Evolutionary conservation across 2,113 vertebrate genomes (phyloP).

Genomic region (Antechinus flavipes): DNA sequence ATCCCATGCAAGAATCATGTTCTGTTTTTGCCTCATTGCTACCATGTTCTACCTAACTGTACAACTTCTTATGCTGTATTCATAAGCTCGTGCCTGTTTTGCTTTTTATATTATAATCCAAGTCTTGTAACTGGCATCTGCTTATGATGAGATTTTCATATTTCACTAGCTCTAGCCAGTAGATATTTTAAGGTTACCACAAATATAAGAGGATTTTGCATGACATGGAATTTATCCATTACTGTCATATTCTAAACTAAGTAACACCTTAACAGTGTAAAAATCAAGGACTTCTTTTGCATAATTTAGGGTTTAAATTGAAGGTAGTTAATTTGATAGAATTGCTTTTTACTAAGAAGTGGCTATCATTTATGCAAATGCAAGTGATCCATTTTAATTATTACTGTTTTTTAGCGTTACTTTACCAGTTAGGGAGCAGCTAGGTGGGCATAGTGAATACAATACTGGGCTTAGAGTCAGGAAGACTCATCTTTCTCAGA

Average conservation of each 20-base stretch:
- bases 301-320: conserved; percentile 5
- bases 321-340: not conserved
- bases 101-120: not conserved
- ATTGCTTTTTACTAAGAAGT: conserved; percentile 3
- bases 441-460: not conserved
- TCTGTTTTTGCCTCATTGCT: not conserved
- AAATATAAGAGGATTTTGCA: conserved; percentile 8
- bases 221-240: conserved; percentile 11
- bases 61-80: not conserved
- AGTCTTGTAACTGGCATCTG: not conserved
- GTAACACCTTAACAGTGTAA: not conserved
- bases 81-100: not conserved
- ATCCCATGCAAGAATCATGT: not conserved
- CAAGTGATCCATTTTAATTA: not conserved
- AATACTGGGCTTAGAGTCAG: too few species aligned
- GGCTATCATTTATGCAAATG: conserved; percentile 4
- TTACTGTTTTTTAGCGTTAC: not conserved
- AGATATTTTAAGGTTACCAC: conserved; percentile 9
- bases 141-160: not conserved
- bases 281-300: conserved; percentile 6
- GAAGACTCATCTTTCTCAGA: not conserved
- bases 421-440: not conserved
- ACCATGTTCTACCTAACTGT: not conserved
- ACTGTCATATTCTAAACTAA: conserved; percentile 30
- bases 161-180: not conserved